phyloP scores from a whole-genome alignment of 2,797 vertebrate genomes.

The Danio jaintianensis region DNA sequence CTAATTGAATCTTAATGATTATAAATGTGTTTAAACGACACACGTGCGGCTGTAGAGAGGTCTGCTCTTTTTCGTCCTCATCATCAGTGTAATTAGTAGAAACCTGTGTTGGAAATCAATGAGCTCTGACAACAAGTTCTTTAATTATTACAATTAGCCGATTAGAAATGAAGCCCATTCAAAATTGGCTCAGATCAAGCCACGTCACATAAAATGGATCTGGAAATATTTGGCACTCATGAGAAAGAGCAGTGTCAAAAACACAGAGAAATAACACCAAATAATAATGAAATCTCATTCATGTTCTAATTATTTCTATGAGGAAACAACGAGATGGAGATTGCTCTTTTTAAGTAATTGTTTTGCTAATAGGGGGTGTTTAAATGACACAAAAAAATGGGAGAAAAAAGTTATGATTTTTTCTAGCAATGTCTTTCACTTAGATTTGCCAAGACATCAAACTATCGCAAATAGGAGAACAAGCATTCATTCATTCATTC shows the following conservation, averaged over 20 bases:
- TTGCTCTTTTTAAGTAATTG: no score
- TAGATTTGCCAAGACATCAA: no score
- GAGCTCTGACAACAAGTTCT: slow-evolving; percentile 57
- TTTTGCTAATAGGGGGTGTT: no score
- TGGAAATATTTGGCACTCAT: neutral
- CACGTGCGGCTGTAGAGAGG: slow-evolving; percentile 66
- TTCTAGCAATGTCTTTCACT: no score
- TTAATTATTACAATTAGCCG: slow-evolving; percentile 61
- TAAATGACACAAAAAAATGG: no score
- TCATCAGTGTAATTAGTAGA: slow-evolving; percentile 57
- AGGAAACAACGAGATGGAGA: no score
- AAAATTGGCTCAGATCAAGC: neutral
- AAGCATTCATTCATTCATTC: no score
- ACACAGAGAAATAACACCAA: neutral
- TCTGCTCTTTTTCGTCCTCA: slow-evolving; percentile 63
- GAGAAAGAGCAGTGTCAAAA: neutral
- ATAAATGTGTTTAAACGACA: slow-evolving; percentile 61
- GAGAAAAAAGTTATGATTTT: no score
- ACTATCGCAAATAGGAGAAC: no score
- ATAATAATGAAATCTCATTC: no score
- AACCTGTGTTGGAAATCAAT: slow-evolving; percentile 55
- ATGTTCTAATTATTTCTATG: no score
- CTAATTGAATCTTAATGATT: slow-evolving; percentile 67
- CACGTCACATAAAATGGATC: neutral
- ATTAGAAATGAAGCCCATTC: neutral